Evolutionary conservation across 2,113 vertebrate species (phyloP).

Genomic region (Aphyosemion australe): DNA sequence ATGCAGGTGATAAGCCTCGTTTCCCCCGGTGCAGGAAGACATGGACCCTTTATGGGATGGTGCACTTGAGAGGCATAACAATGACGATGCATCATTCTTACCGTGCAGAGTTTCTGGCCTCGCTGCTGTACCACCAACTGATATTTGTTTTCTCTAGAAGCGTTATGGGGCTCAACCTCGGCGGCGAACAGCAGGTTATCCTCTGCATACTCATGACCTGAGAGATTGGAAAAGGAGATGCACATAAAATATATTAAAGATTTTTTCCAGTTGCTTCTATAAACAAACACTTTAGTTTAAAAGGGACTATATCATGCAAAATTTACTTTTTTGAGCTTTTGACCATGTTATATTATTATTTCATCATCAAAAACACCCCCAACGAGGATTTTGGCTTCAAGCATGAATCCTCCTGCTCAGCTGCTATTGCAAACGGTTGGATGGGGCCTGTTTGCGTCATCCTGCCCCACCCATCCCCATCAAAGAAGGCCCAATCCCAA

Average conservation of each 20-base stretch:
- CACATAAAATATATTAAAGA: neutral
- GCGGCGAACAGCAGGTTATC: constrained; percentile 93
- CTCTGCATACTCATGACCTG: constrained; percentile 94
- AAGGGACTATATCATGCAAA: too few species aligned
- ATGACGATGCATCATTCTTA: constrained; percentile 65
- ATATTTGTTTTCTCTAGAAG: constrained; percentile 84
- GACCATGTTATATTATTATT: too few species aligned
- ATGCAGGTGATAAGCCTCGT: constrained; percentile 52
- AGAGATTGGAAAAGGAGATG: constrained; percentile 9
- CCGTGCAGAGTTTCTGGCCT: constrained; percentile 88
- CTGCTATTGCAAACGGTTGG: too few species aligned
- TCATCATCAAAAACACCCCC: too few species aligned
- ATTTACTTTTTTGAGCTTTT: too few species aligned
- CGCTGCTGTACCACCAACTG: constrained; percentile 87
- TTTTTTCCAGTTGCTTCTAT: neutral
- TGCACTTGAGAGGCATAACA: constrained; percentile 42
- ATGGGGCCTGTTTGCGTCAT: too few species aligned
- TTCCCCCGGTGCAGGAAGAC: constrained; percentile 37
- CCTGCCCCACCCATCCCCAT: too few species aligned
- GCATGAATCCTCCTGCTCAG: too few species aligned
- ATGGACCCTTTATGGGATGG: constrained; percentile 28
- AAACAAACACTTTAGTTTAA: neutral
- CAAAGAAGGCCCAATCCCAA: too few species aligned
- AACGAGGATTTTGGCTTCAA: too few species aligned
- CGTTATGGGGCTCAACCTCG: constrained; percentile 87